phyloP scores from a whole-genome alignment of 2,113 vertebrate species.

The Melospiza melodia region DNA sequence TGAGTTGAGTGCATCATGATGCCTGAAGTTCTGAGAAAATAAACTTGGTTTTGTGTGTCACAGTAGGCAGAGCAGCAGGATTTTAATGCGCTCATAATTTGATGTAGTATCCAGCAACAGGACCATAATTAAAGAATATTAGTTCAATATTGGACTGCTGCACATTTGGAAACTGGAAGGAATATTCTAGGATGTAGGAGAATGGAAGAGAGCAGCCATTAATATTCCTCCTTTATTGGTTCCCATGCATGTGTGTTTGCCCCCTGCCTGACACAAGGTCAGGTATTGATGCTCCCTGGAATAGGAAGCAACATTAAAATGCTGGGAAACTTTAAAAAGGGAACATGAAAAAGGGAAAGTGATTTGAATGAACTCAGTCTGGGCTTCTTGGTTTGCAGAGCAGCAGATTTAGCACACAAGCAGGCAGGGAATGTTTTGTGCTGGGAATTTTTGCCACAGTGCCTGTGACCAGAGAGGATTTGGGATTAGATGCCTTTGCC shows the following conservation, averaged over 20 bases:
- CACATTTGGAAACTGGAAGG: not conserved
- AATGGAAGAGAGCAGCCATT: not conserved
- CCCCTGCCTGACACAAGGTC: not conserved
- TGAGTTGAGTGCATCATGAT: not conserved
- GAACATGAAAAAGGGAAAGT: not conserved
- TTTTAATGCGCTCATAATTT: not conserved
- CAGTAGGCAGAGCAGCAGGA: not conserved
- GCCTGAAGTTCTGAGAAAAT: not conserved
- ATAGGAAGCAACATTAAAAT: not conserved
- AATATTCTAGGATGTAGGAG: not conserved
- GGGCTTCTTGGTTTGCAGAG: not conserved
- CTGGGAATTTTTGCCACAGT: not conserved
- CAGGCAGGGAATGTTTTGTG: not conserved
- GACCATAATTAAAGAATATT: not conserved
- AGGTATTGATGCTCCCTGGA: not conserved
- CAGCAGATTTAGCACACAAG: accelerated
- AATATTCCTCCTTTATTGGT: not conserved
- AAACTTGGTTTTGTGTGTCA: not conserved
- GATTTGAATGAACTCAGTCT: not conserved
- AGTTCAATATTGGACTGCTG: not conserved
- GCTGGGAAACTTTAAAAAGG: not conserved
- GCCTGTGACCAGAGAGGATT: not conserved
- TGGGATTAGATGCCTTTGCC: not conserved
- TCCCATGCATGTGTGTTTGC: not conserved
- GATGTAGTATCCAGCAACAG: not conserved